Evolutionary conservation across 1,140 invertebrate genomes (phyloP).

Genomic region (Aphis craccivora): DNA sequence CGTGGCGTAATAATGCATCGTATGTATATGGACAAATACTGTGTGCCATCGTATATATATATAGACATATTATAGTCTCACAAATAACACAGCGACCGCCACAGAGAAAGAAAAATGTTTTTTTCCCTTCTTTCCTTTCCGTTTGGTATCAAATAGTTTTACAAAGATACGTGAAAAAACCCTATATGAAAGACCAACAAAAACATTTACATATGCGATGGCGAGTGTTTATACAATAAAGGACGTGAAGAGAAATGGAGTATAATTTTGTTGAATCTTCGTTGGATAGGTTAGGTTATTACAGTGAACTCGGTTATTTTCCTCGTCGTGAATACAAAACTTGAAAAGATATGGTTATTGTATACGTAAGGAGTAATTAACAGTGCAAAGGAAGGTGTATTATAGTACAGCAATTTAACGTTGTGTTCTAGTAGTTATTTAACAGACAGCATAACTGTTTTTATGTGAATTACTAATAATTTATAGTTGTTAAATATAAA

Average conservation of each 20-base stretch:
- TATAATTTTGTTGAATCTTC: background rate
- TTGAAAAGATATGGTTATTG: background rate
- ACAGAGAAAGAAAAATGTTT: constrained; percentile 14
- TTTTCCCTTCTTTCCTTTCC: background rate
- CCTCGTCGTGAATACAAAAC: constrained; percentile 15
- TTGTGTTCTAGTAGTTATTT: background rate
- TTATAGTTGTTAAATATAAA: background rate
- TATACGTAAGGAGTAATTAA: background rate
- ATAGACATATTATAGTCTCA: background rate
- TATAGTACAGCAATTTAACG: background rate
- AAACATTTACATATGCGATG: constrained; percentile 24
- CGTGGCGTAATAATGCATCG: constrained; percentile 7
- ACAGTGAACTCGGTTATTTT: constrained; percentile 6
- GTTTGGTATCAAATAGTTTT: background rate
- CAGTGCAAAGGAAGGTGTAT: background rate
- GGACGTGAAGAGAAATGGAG: background rate
- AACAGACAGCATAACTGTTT: background rate
- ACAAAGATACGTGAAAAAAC: background rate
- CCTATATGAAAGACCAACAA: background rate
- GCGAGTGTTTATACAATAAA: background rate
- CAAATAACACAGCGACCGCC: background rate
- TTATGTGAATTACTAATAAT: background rate
- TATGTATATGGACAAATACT: background rate
- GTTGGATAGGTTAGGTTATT: background rate
- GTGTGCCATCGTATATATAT: background rate